Conservation (phyloP, 2,888 invertebrate genomes). For the Scaptomyza reducta region DNA sequence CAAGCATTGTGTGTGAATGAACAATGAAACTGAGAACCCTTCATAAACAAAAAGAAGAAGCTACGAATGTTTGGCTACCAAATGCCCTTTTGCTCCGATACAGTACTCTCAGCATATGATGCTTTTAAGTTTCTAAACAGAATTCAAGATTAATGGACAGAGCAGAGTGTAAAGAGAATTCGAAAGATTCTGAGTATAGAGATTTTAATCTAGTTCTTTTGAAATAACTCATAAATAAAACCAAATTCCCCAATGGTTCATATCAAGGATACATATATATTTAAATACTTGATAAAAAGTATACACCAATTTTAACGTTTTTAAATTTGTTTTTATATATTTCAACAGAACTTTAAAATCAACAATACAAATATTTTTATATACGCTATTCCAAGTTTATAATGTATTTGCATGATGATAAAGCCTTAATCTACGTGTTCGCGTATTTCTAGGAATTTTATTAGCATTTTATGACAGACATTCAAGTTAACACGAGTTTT, state of each 20-base stretch:
- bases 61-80: neutral
- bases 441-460: neutral
- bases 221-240: too few species aligned
- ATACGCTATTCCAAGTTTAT: slow-evolving; percentile 5
- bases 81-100: neutral
- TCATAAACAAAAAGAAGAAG: neutral
- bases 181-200: too few species aligned
- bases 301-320: neutral
- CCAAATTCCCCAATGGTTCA: too few species aligned
- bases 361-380: neutral
- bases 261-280: neutral
- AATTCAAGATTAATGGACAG: too few species aligned
- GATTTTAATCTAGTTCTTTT: too few species aligned
- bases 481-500: neutral
- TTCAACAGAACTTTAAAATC: neutral
- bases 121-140: neutral
- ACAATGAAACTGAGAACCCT: slow-evolving; percentile 8
- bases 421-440: neutral
- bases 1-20: neutral
- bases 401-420: slow-evolving; percentile 5
- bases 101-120: neutral
- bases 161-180: too few species aligned
- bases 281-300: neutral
- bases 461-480: neutral
- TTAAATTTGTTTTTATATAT: neutral